Evolutionary conservation across 2,113 vertebrate species (phyloP), one percentile per base, ranked within the genome.

Genomic region (Prunella himalayana): DNA sequence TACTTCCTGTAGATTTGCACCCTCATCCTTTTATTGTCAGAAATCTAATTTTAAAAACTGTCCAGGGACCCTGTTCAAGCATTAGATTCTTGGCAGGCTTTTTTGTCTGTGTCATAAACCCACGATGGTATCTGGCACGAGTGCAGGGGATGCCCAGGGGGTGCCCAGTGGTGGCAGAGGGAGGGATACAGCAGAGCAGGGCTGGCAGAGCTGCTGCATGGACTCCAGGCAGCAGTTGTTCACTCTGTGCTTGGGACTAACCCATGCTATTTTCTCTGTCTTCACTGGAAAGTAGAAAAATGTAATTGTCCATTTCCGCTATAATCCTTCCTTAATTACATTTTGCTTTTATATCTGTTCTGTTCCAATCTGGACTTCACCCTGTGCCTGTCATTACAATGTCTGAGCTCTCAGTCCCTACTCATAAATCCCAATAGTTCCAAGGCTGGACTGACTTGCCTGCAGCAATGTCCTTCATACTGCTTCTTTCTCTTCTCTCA

Each of bases 21-120:
- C n/a, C 68, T 88, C 70, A 37, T 66, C 30, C 13, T 88, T 94
- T 92, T 57, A 86, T 59, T 75, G 51, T n/a, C 73, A n/a, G 28
- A 93, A 91, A 86, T 87, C 61, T 89, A 87, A 75, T 86, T 96
- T 85, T 69, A 59, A 93, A 79, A 95, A 84, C 69, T 50, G 54
- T 42, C 65, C 77, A 61, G 77, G 73, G 85, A 90, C 37, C 53
- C 59, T 64, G 28, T 69, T 82, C 73, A 87, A 86, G 51, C 37
- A 30, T 81, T 92, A 78, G 59, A 82, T 66, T 77, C 76, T 87
- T 83, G 77, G 50, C 71, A 79, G 33, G 6, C 27, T 47, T 94
- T 80, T 88, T 83, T 27, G 47, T 60, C 59, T 76, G 33, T 89
- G 82, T 89, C 57, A 19, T 42, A 71, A 93, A 93, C 37, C 28